Conservation (phyloP, 2,888 invertebrate genomes). For the Andrena haemorrhoa region DNA sequence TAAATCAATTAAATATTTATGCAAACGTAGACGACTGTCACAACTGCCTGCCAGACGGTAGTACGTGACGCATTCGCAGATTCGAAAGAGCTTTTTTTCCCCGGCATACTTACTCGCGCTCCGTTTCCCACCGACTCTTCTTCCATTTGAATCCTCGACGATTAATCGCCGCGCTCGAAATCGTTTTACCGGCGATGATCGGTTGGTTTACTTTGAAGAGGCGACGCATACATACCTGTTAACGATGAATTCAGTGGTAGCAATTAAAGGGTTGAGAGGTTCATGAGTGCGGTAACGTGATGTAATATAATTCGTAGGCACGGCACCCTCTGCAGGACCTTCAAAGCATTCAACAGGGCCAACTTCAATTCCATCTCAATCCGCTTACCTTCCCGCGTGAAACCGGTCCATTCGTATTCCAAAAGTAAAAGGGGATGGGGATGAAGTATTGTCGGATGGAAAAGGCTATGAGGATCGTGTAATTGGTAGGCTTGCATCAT, state of each 20-base stretch:
- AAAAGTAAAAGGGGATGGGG: slow-evolving; percentile 74
- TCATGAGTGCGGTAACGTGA: slow-evolving; percentile 66
- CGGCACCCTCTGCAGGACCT: slow-evolving; percentile 67
- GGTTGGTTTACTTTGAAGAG: slow-evolving; percentile 74
- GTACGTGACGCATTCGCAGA: slow-evolving; percentile 6
- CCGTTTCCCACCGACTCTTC: slow-evolving; percentile 36
- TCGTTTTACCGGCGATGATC: slow-evolving; percentile 68
- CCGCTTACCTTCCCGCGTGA: slow-evolving; percentile 77
- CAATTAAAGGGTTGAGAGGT: slow-evolving; percentile 79
- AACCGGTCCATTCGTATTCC: slow-evolving; percentile 71
- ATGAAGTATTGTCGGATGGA: slow-evolving; percentile 70
- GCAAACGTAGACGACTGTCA: background rate
- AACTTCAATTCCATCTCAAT: slow-evolving; percentile 82
- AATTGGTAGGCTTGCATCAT: slow-evolving; percentile 65
- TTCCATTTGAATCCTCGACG: slow-evolving; percentile 56
- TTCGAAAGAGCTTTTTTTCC: slow-evolving; percentile 29
- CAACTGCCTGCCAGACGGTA: background rate
- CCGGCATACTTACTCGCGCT: slow-evolving; percentile 19
- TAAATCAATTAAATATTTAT: too few species aligned
- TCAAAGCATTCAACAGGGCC: slow-evolving; percentile 77
- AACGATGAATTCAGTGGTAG: slow-evolving; percentile 72
- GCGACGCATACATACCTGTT: slow-evolving; percentile 63
- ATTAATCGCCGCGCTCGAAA: slow-evolving; percentile 71
- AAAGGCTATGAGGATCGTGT: slow-evolving; percentile 67
- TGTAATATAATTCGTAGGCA: slow-evolving; percentile 75